Evolutionary conservation across 2,113 vertebrate genomes (phyloP), one percentile per base, ranked within the genome.

Genomic region (Parotia lawesii): DNA sequence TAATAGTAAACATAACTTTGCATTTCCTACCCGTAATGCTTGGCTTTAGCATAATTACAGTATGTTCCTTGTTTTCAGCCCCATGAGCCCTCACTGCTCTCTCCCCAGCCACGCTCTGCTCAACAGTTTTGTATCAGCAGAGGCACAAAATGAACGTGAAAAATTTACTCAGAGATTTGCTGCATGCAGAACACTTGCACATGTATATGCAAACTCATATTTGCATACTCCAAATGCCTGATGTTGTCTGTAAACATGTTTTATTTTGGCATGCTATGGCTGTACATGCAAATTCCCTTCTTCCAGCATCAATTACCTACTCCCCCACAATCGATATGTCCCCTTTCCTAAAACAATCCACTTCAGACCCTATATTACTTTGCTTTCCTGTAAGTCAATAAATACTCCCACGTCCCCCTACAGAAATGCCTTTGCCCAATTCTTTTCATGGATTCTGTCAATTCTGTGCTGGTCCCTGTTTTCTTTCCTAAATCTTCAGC

Each of bases 1-100:
- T 94, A 90, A 91, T 56, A 93, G 85, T 80, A 87, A 94, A 40
- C 71, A 80, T 77, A 96, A 89, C 67, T 95, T 85, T 77, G 74
- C n/a, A 80, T 91, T 95, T 93, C 60, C 64, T 88, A 60, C 78
- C 71, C 48, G 44, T 15, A 83, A 45, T 57, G 75, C 51, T 73
- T 80, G 64, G 24, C 38, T 95, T 85, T 94, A 87, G 77, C 57
- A 60, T 57, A 95, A 95, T 88, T 91, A 90, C 85, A 90, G 69
- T 14, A 61, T n/a, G 31, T 10, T 85, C 66, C 78, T 44, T 44
- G 35, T 56, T 91, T 73, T 48, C 65, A 73, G 87, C 38, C 67
- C 78, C 33, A 33, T 51, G 50, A 56, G 70, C 42, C 35, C 67
- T 92, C 61, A 13, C 61, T 78, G 70, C 66, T 80, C n/a, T 61